Evolutionary conservation across 2,888 invertebrate species (phyloP).

Genomic region (Margaritifera margaritifera): DNA sequence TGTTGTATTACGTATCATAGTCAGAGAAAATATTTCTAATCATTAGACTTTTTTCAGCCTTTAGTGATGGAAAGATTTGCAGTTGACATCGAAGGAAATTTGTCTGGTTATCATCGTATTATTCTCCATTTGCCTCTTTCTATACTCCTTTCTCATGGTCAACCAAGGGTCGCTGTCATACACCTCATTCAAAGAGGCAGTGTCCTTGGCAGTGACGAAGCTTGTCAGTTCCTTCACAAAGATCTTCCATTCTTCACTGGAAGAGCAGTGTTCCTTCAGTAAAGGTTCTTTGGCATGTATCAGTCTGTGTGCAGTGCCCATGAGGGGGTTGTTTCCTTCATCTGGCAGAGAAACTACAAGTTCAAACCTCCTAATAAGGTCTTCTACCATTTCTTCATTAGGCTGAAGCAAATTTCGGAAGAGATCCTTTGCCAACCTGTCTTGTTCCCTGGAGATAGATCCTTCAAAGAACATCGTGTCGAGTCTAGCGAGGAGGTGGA

Average conservation of each 20-base stretch:
- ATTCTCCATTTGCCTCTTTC: conserved; percentile 5
- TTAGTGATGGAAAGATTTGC: conserved; percentile 4
- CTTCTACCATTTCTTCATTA: conserved; percentile 23
- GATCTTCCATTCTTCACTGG: conserved; percentile 30
- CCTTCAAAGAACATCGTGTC: conserved; percentile 54
- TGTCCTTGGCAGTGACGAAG: conserved; percentile 7
- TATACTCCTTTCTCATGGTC: conserved; percentile 5
- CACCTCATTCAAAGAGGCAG: conserved; percentile 10
- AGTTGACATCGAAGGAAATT: conserved; percentile 1
- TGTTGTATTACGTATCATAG: no score
- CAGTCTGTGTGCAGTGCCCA: conserved; percentile 32
- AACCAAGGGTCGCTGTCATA: conserved; percentile 18
- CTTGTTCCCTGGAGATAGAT: conserved; percentile 36
- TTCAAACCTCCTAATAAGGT: conserved; percentile 10
- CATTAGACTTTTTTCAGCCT: no score
- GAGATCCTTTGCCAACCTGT: conserved; percentile 32
- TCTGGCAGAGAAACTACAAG: conserved; percentile 21
- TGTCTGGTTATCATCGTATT: background rate
- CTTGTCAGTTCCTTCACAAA: conserved; percentile 10
- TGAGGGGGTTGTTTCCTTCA: conserved; percentile 23
- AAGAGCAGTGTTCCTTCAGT: conserved; percentile 34
- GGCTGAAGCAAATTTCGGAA: conserved; percentile 34
- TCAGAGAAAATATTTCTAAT: no score
- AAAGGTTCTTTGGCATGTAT: conserved; percentile 29
- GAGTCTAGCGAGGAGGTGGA: conserved; percentile 40